Evolutionary conservation across 2,888 invertebrate species (phyloP).

Genomic region (Enoplolaimus lenunculus): DNA sequence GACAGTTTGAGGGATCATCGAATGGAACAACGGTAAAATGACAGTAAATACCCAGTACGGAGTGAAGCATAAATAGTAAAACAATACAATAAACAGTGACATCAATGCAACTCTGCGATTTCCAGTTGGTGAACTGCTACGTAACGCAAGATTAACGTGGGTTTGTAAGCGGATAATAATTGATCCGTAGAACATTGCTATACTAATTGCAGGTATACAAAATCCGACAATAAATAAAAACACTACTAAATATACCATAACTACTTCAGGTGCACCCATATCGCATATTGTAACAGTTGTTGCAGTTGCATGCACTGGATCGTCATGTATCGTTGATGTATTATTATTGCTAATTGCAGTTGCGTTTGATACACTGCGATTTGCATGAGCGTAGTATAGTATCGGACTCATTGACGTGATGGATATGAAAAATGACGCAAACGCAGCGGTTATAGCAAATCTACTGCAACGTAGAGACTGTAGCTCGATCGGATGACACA

Average conservation of each 20-base stretch:
- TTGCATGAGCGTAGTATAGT: neutral
- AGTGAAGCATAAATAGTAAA: constrained; percentile 39
- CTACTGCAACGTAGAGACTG: neutral
- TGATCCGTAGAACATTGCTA: constrained; percentile 33
- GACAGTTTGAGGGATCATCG: neutral
- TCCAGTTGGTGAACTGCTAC: constrained; percentile 32
- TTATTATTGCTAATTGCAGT: neutral
- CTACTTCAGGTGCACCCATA: neutral
- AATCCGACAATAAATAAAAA: constrained; percentile 9
- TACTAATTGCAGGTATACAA: constrained; percentile 30
- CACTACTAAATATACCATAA: neutral
- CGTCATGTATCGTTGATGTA: neutral
- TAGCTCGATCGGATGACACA: constrained; percentile 24
- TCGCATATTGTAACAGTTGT: neutral
- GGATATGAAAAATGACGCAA: neutral
- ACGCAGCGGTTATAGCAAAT: neutral
- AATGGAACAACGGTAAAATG: neutral
- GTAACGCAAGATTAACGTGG: constrained; percentile 25
- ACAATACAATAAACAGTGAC: constrained; percentile 38
- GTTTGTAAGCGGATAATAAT: constrained; percentile 26
- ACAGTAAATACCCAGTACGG: constrained; percentile 32
- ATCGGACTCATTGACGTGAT: constrained; percentile 7
- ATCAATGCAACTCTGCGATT: constrained; percentile 34
- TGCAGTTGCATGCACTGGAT: neutral
- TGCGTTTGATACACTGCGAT: neutral